Base-by-base conservation (phyloP, 2,797 vertebrate species). In the Microchirus variegatus region DNA sequence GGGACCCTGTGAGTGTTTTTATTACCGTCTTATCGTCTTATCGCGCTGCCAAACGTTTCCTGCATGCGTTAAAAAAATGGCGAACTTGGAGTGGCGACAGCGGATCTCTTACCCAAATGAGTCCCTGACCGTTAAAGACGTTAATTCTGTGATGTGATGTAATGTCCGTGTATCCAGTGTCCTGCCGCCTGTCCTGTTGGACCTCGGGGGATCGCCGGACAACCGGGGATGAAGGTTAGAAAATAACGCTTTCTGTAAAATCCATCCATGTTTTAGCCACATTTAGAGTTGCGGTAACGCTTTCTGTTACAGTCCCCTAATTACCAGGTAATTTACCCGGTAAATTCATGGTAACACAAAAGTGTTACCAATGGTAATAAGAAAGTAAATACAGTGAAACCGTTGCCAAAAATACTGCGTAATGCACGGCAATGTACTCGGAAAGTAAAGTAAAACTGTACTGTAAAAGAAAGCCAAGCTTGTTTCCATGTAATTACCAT, bases 171-270 rank as follows among this genome's bases (percentile, higher is more conserved):
- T 72, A 60, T 52, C 10, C 54, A 94, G 94, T 94, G 94, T 81
- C 91, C 91, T 71, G 82, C 91, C 14, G 73, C 88, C 62, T 94
- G 94, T 49, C 93, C 93, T 26, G 87, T 90, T 26, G 93, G 94
- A 78, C 90, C 90, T 3, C 92, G 70, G 79, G 94, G 94, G 41
- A 37, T 90, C 19, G 65, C 85, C 40, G 93, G 93, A 5, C 67
- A 91, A 11, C 92, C 90, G 45, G 94, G 94, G 57, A 85, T 93
- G 70, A 94, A 94, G 93, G 94, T 94, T 73, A 86, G 65, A 17
- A 18, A 17, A 22, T 3, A 22, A 22, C 22, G 1, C 5, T 2
- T 7, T 2, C 5, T n/a, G 14, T 3, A 44, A 44, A 44, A 44
- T 16, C 17, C 6, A n/a, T 13, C 37, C 37, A 38, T 49, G 15